Base-by-base conservation (phyloP, 2,888 invertebrate species). In the Ectemnius continuus region DNA sequence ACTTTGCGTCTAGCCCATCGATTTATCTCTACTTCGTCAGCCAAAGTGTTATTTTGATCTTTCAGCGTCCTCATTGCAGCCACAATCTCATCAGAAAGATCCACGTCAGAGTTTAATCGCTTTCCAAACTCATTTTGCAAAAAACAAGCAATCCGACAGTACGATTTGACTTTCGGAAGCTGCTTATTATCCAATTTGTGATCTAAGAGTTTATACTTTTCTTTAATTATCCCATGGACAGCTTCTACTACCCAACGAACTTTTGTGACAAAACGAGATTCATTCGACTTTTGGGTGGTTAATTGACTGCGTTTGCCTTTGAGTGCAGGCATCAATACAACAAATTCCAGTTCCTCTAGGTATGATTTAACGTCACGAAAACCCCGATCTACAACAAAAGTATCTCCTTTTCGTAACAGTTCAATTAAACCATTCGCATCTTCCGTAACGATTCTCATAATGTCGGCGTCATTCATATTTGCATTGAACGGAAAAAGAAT, bases 381-480 rank as follows among this genome's bases (percentile, higher is more conserved):
- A 5, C 85, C 85, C 26, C 83, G 68, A 76, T 86, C 81, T 6
- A 85, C 61, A 16, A 86, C 70, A 59, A 67, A 80, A 26, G 73
- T 59, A 45, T 86, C 83, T 8, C 72, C 79, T 26, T 45, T 57
- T 70, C 79, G 58, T 23, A 84, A 80, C 14, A 60, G 56, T n/a
- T 20, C 66, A 48, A 61, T 52, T 4, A 84, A 65, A 23, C 83
- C 80, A 56, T 76, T 65, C 2, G 81, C 64, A 67, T 76, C 72
- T 18, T 73, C 26, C 3, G 81, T 26, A 13, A 85, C 16, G 1
- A 59, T 70, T 75, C 70, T 79, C 76, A 85, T 76, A 2, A 87
- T 86, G 47, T 61, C 20, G 23, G 85, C 85, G 67, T 85, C 83
- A 75, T 84, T 87, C 61, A 70, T 63, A 58, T 61, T 87, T 13